Percentiles rank a stretch among this genome's conserved stretches.
Conservation (phyloP, 92 coral and sea anemone species). For the Chrysogorgia sp. region DNA sequence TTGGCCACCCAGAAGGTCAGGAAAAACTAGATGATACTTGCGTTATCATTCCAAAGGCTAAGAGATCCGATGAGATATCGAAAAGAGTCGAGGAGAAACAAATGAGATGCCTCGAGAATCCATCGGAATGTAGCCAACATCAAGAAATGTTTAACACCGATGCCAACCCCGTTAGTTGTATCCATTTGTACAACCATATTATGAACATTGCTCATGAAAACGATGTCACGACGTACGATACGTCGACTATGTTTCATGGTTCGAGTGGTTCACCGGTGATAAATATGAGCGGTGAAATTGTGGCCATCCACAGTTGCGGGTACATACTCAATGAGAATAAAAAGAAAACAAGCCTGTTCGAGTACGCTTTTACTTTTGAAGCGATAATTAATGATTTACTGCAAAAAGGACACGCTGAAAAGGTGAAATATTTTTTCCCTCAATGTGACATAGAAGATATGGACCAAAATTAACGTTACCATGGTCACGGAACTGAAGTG, state of each 20-base stretch:
- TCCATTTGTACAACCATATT: neutral
- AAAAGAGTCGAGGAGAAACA: neutral
- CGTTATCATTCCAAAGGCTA: neutral
- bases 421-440: neutral
- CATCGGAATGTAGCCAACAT: neutral
- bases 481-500: neutral
- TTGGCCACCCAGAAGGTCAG: neutral
- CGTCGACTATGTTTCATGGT: constrained; percentile 11
- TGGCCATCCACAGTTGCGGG: constrained; percentile 13
- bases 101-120: neutral
- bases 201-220: neutral
- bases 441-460: neutral
- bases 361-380: neutral
- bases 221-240: constrained; percentile 1
- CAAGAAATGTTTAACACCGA: neutral
- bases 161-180: too few species aligned
- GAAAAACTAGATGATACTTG: constrained; percentile 15
- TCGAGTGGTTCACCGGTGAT: constrained; percentile 18
- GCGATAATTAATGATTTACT: neutral
- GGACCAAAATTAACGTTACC: neutral
- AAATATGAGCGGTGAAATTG: constrained; percentile 7
- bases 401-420: neutral
- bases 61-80: neutral
- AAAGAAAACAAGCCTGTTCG: neutral
- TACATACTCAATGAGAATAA: neutral